A percentile compares a stretch with the other conserved stretches of the same genome.
phyloP scores from a whole-genome alignment of 1,140 invertebrate genomes.

The Liolophura sinensis region DNA sequence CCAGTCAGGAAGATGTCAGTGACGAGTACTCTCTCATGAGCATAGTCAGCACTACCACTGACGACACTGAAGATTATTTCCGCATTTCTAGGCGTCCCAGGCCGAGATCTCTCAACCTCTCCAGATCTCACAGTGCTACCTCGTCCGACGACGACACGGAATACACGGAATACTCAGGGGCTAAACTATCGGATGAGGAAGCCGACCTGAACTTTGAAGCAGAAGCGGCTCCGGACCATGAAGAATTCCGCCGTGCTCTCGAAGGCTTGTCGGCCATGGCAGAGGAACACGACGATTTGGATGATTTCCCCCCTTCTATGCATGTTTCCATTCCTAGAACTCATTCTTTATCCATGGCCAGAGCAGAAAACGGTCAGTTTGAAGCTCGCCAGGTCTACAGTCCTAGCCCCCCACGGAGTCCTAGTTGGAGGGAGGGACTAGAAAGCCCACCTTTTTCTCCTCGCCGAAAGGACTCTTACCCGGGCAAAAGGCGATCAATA shows the following conservation, averaged over 20 bases:
- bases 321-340: no score
- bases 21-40: constrained; percentile 36
- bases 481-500: constrained; percentile 37
- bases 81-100: constrained; percentile 21
- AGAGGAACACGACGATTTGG: no score
- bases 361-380: no score
- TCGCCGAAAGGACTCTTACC: constrained; percentile 43
- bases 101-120: constrained; percentile 44
- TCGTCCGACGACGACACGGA: constrained; percentile 47
- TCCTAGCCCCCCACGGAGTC: constrained; percentile 45
- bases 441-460: constrained; percentile 53
- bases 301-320: no score
- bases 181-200: no score
- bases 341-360: no score
- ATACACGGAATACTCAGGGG: constrained; percentile 2
- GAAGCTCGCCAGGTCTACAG: constrained; percentile 22
- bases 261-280: no score
- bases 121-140: constrained; percentile 44
- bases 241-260: no score
- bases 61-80: constrained; percentile 17
- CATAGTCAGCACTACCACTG: constrained; percentile 31
- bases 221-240: no score
- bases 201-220: no score
- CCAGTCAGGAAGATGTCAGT: constrained; percentile 34
- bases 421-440: constrained; percentile 50